phyloP scores from a whole-genome alignment of 64 coral and sea anemone genomes.

The Pocillopora damicornis region DNA sequence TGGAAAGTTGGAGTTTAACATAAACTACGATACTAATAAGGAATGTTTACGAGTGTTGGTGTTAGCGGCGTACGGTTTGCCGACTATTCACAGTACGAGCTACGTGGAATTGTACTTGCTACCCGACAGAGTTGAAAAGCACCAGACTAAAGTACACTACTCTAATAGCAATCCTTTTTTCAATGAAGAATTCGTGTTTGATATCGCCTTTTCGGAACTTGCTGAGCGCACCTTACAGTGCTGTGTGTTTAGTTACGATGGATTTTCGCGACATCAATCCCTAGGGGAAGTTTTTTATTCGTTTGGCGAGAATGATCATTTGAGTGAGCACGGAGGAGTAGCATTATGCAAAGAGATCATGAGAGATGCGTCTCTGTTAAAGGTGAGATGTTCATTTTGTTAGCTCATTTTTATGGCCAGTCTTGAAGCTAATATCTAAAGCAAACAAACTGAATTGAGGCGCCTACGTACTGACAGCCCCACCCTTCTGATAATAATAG shows the following conservation, averaged over 20 bases:
- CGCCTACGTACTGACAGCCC: too few relatives aligned
- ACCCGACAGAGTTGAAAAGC: constrained; percentile 73
- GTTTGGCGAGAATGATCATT: constrained; percentile 72
- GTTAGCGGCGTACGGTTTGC: constrained; percentile 61
- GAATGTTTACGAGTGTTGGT: constrained; percentile 62
- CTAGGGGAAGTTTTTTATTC: constrained; percentile 86
- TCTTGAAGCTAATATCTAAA: background rate
- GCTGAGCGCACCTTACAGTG: constrained; percentile 75
- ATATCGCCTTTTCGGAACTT: constrained; percentile 75
- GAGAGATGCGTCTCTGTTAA: constrained; percentile 64
- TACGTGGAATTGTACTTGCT: constrained; percentile 84
- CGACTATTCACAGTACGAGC: constrained; percentile 31
- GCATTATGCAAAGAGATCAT: constrained; percentile 58
- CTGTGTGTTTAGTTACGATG: constrained; percentile 78
- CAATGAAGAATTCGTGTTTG: constrained; percentile 79
- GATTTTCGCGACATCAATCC: constrained; percentile 75
- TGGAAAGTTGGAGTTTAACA: constrained; percentile 72
- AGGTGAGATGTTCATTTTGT: constrained; percentile 27
- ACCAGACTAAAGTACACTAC: constrained; percentile 76
- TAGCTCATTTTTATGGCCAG: background rate
- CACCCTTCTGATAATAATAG: too few relatives aligned
- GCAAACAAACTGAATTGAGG: background rate
- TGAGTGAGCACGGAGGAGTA: constrained; percentile 44
- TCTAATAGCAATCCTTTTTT: constrained; percentile 73
- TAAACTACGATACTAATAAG: constrained; percentile 65